Base-by-base conservation (phyloP, 2,888 invertebrate species). In the Temnothorax unifasciatus region DNA sequence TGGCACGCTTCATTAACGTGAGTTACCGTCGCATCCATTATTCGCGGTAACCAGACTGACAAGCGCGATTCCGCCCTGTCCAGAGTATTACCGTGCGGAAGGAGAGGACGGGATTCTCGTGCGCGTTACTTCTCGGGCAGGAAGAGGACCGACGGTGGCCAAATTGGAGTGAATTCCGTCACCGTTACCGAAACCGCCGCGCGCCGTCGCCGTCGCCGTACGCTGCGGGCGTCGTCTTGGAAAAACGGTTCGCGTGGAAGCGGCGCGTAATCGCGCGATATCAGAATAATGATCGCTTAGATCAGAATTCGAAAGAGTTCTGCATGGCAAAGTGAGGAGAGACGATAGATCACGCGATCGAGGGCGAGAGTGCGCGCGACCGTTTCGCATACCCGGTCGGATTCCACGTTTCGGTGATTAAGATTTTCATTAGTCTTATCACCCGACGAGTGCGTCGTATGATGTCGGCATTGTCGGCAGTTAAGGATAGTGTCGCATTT, bases 11-110 rank as follows among this genome's bases (percentile, higher is more conserved):
- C 92, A 92, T 92, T 92, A 92, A 92, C 92, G 91, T 91, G 91
- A 92, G 92, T 92, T 92, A 92, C 92, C 89, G 92, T 92, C 92
- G 85, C 92, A 92, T 92, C 92, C 90, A 92, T 92, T 92, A 92
- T 92, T 92, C 92, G 89, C 87, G 89, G 92, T 91, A 92, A 92
- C 90, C 90, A 86, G 90, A 88, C 89, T 88, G 90, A 90, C 90
- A 90, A 89, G 88, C 87, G 86, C 90, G 90, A 88, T 88, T 90
- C 88, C 85, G 85, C 83, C 87, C 86, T 90, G 89, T 90, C 90
- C 90, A 88, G 90, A 83, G 85, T 89, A 89, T 89, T 88, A 87
- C 83, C 77, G 81, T 52, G 68, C 52, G 38, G 50, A 21, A 69
- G 59, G 50, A 69, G 61, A 18, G 52, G 21, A 66, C 59, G 21